Percentiles rank a stretch among this genome's conserved stretches.
These are phyloP conservation scores for Drosophila neocordata DNA, from an alignment of 1,140 invertebrate species.

Conservation along the genomic window DNA sequence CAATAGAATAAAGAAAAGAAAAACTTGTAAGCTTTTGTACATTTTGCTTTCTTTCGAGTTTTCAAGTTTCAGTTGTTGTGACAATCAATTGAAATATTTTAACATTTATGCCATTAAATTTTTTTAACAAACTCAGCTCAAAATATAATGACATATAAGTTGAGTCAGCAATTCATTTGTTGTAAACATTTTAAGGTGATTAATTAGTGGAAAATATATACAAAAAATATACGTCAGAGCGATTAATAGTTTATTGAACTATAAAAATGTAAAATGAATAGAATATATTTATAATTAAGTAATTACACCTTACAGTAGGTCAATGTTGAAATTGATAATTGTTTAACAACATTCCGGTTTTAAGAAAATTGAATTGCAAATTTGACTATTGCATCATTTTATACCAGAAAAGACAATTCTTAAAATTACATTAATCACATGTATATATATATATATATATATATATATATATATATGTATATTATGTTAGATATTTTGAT, in stretches of 20 bases:
- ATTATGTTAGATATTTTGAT: background rate
- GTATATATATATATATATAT: background rate
- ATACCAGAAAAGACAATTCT: no score
- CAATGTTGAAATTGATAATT: no score
- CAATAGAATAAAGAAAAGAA: background rate
- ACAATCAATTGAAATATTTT: background rate
- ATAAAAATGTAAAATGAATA: no score
- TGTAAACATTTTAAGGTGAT: background rate
- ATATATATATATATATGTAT: background rate
- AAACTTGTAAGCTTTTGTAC: background rate
- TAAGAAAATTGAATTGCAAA: no score
- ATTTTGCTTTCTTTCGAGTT: background rate
- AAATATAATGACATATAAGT: background rate
- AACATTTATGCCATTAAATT: background rate
- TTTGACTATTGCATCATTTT: no score
- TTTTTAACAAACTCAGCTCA: background rate
- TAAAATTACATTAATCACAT: no score
- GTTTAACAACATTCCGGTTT: no score
- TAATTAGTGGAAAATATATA: background rate
- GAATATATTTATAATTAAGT: no score
- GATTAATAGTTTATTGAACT: background rate
- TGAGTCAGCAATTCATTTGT: background rate
- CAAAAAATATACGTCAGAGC: background rate
- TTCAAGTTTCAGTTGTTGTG: background rate
- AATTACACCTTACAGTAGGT: no score